Percentiles rank a stretch among this genome's conserved stretches.
These are phyloP conservation scores for Pachydiplax longipennis DNA, from an alignment of 2,888 invertebrate species.

Conservation along the genomic window DNA sequence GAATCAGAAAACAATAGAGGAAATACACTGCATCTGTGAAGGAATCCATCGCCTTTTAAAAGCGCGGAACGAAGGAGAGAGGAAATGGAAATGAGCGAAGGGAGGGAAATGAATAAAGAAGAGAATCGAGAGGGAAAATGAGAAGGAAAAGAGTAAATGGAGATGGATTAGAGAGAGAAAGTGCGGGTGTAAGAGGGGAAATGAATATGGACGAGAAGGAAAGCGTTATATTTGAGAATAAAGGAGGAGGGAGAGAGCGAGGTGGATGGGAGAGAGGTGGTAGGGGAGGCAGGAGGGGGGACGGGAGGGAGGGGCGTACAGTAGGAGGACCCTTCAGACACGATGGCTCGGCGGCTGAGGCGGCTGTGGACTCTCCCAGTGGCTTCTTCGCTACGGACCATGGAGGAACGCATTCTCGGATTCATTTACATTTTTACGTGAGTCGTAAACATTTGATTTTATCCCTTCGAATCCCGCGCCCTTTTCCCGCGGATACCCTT, in stretches of 20 bases:
- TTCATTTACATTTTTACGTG: neutral
- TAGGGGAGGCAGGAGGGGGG: neutral
- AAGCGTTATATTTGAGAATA: constrained; percentile 18
- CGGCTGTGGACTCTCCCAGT: neutral
- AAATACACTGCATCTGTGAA: too few species aligned
- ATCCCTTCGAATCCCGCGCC: neutral
- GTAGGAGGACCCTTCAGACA: neutral
- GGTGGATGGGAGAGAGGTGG: constrained; percentile 57
- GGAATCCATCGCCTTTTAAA: too few species aligned
- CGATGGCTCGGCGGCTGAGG: neutral
- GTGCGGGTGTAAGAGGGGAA: constrained; percentile 13
- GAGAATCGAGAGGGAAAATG: constrained; percentile 1
- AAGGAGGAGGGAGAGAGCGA: constrained; percentile 56
- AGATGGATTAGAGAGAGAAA: constrained; percentile 45
- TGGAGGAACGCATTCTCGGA: neutral
- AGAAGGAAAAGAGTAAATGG: constrained; percentile 23
- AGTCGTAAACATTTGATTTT: neutral
- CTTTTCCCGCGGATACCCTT: neutral
- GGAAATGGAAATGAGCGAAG: too few species aligned
- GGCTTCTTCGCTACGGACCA: neutral
- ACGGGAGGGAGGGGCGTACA: neutral
- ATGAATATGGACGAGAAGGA: neutral
- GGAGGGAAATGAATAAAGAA: neutral
- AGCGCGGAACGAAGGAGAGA: too few species aligned
- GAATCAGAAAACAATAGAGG: too few species aligned